phyloP scores from a whole-genome alignment of 2,888 invertebrate species.

The Tridacna crocea region DNA sequence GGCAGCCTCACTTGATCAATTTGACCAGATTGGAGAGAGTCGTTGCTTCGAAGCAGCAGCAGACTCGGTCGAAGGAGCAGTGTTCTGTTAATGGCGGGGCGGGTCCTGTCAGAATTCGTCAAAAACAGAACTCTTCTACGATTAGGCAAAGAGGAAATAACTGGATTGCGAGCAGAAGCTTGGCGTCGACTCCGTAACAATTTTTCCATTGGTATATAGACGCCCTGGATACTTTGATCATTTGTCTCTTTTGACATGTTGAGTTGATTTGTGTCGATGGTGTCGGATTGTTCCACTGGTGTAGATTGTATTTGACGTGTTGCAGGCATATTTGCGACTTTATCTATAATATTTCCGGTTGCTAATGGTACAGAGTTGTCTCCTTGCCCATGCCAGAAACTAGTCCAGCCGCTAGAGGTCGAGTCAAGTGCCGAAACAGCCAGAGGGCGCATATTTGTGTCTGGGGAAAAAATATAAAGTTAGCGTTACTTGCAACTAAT shows the following conservation, averaged over 20 bases:
- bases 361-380: neutral
- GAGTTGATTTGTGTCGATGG: neutral
- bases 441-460: neutral
- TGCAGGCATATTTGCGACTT: neutral
- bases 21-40: neutral
- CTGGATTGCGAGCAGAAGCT: neutral
- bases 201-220: conserved; percentile 18
- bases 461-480: conserved; percentile 1
- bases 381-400: neutral
- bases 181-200: conserved; percentile 7
- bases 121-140: conserved; percentile 18
- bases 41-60: conserved; percentile 5
- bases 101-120: neutral
- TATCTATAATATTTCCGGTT: neutral
- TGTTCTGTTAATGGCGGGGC: neutral
- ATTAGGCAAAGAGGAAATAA: neutral
- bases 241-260: neutral
- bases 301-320: neutral
- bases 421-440: conserved; percentile 2
- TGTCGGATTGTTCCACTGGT: neutral
- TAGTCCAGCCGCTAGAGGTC: neutral
- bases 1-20: neutral
- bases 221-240: neutral
- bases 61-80: conserved; percentile 3
- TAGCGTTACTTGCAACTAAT: no score